Evolutionary conservation across 2,888 invertebrate species (phyloP), one percentile per base, ranked within the genome.

Genomic region (Odontothrips loti): DNA sequence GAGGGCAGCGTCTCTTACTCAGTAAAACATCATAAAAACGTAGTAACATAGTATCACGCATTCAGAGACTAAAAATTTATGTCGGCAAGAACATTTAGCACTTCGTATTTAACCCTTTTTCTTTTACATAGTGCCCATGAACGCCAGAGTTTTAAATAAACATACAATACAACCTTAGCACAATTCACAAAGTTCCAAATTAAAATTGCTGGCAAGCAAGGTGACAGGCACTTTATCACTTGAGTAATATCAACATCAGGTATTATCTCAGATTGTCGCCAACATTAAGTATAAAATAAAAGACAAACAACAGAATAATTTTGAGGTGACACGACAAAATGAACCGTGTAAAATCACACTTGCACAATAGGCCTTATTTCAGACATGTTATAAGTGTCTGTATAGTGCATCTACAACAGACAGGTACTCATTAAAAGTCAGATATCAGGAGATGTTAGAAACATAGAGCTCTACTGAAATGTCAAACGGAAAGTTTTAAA

Each of bases 21-120:
- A 75, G 27, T 27, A 75, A 10, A 23, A 75, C 68, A 75, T 58
- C 68, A 75, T n/a, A 12, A 75, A 75, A 75, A 6, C 27, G 27
- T 23, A 27, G 58, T 75, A 75, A 75, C 23, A 12, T 75, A 75
- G 27, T 75, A 75, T 75, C 68, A 75, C 68, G 68, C 23, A 75
- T 75, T 75, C 68, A 75, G 68, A 75, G 68, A 75, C 68, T 75
- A 75, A 75, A 23, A 27, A 75, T 75, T 75, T 75, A 8, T 43
- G n/a, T 20, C 11, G 68, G 68, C 68, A 75, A 75, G 68, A 75
- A 75, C 68, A 12, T 27, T 75, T 4, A 23, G 68, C 27, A 12
- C 27, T 75, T 23, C 68, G 17, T 51, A 51, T 51, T 75, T 10
- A 27, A 1, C 58, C 58, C 58, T 58, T 20, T 51, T 51, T 43